Evolutionary conservation across 2,113 vertebrate species (phyloP).

Genomic region (Spea bombifrons): DNA sequence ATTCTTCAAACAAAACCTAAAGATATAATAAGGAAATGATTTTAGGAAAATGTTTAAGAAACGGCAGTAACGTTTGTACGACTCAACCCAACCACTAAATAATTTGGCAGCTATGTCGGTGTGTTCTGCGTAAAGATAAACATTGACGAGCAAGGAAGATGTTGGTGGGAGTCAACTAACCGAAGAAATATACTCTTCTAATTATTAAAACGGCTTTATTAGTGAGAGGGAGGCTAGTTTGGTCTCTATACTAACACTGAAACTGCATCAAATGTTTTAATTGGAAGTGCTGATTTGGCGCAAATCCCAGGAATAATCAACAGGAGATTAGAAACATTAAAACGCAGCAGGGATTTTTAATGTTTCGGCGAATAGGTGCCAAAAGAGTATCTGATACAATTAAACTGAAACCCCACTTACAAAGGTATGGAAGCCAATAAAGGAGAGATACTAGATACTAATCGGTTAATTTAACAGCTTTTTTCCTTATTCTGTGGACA

Average conservation of each 20-base stretch:
- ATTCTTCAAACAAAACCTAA: too few relatives aligned
- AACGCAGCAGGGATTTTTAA: slow-evolving; percentile 57
- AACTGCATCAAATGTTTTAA: slow-evolving; percentile 58
- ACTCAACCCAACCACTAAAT: too few relatives aligned
- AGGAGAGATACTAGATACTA: slow-evolving; percentile 1
- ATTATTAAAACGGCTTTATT: not conserved
- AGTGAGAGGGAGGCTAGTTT: slow-evolving; percentile 14
- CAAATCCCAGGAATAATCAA: slow-evolving; percentile 65
- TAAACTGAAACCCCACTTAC: slow-evolving; percentile 49
- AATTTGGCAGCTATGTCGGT: too few relatives aligned
- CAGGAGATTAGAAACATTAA: slow-evolving; percentile 69
- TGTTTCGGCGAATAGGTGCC: slow-evolving; percentile 51
- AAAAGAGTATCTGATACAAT: slow-evolving; percentile 54
- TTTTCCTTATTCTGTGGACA: slow-evolving; percentile 8
- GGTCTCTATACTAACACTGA: slow-evolving; percentile 62
- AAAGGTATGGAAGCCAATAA: slow-evolving; percentile 39
- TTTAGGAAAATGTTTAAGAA: too few relatives aligned
- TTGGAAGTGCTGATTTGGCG: slow-evolving; percentile 65
- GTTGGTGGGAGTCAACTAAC: not conserved
- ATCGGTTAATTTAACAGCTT: slow-evolving; percentile 19
- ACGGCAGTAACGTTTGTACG: too few relatives aligned
- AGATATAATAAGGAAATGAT: too few relatives aligned
- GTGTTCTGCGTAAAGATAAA: too few relatives aligned
- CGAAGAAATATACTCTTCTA: not conserved
- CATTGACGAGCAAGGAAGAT: not conserved